Evolutionary conservation across 2,888 invertebrate species (phyloP).

Genomic region (Micoletzkya japonica): DNA sequence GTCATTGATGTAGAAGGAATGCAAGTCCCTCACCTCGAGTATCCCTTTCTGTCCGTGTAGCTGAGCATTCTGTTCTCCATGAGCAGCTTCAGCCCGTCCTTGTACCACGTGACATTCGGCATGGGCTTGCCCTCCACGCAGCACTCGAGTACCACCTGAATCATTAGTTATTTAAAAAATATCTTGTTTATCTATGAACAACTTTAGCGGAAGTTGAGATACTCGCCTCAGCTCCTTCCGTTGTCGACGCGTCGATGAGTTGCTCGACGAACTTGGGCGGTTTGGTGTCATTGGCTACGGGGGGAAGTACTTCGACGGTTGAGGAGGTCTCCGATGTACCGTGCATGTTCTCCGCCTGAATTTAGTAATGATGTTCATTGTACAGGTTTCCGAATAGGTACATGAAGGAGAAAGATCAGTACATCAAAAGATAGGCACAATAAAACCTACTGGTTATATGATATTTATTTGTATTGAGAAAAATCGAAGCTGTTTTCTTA

Average conservation of each 20-base stretch:
- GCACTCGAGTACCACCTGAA: slow-evolving; percentile 52
- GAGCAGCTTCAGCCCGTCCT: slow-evolving; percentile 60
- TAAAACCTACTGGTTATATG: not conserved
- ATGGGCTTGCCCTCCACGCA: slow-evolving; percentile 49
- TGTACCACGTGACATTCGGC: slow-evolving; percentile 55
- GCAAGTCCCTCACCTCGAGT: slow-evolving; percentile 35
- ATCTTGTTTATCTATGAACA: not conserved
- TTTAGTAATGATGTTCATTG: not conserved
- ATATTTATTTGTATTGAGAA: not conserved
- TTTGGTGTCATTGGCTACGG: slow-evolving; percentile 8
- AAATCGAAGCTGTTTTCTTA: not conserved
- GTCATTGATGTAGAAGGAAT: too few relatives aligned
- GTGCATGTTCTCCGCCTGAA: slow-evolving; percentile 46
- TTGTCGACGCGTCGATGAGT: slow-evolving; percentile 52
- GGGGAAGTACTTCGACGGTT: slow-evolving; percentile 24
- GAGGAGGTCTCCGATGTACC: slow-evolving; percentile 30
- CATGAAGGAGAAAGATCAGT: not conserved
- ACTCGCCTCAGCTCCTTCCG: slow-evolving; percentile 48
- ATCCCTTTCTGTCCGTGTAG: slow-evolving; percentile 60
- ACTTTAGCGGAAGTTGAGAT: slow-evolving; percentile 6
- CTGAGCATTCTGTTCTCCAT: slow-evolving; percentile 59
- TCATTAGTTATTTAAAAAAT: not conserved
- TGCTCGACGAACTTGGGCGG: slow-evolving; percentile 56
- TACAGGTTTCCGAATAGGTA: not conserved
- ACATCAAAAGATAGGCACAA: not conserved